Conservation (phyloP, 2,888 invertebrate species). For the Chloromyia formosa region DNA sequence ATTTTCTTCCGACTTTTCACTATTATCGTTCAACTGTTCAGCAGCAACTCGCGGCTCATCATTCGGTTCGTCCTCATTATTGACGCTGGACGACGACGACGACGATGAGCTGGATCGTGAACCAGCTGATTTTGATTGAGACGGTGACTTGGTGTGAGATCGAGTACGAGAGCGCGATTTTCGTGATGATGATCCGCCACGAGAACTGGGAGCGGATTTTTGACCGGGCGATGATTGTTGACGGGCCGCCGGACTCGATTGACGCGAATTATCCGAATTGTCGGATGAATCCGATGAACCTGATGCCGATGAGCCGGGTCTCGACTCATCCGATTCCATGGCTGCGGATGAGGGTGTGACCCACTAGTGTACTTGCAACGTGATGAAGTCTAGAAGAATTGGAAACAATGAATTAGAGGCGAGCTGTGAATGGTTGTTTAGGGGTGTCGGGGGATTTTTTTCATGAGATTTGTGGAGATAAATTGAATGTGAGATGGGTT, state of each 20-base stretch:
- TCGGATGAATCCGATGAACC: constrained; percentile 65
- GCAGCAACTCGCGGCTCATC: constrained; percentile 20
- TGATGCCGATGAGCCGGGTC: constrained; percentile 58
- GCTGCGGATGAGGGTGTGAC: not conserved
- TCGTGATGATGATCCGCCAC: constrained; percentile 63
- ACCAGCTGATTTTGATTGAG: constrained; percentile 55
- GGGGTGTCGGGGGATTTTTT: too few species aligned
- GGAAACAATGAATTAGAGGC: constrained; percentile 16
- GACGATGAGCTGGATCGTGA: constrained; percentile 55
- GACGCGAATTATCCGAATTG: constrained; percentile 63
- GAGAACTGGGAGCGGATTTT: constrained; percentile 58
- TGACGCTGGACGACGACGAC: constrained; percentile 55
- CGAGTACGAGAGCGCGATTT: constrained; percentile 56
- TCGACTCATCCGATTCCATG: constrained; percentile 59
- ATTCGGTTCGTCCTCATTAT: constrained; percentile 51
- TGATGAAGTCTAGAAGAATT: constrained; percentile 39
- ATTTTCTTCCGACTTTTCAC: constrained; percentile 1
- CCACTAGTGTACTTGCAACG: not conserved
- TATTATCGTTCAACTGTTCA: constrained; percentile 48
- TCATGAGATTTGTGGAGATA: too few species aligned
- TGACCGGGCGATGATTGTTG: constrained; percentile 57
- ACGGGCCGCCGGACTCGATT: constrained; percentile 52
- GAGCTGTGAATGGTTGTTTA: not conserved
- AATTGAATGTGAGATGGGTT: too few species aligned
- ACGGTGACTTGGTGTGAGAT: constrained; percentile 55